Evolutionary conservation across 2,797 vertebrate genomes (phyloP).

Genomic region (Betta splendens): DNA sequence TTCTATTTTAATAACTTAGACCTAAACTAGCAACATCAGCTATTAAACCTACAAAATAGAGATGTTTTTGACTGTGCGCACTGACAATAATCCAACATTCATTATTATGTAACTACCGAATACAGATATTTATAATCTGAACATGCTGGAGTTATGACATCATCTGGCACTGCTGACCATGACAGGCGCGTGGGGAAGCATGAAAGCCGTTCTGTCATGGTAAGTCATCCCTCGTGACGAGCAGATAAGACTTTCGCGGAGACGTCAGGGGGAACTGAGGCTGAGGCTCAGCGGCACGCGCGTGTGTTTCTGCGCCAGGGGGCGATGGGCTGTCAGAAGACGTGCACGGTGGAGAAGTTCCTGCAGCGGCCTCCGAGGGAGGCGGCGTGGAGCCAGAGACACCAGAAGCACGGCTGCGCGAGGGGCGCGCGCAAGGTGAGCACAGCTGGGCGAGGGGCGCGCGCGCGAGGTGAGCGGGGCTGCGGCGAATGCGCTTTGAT

Average conservation of each 20-base stretch:
- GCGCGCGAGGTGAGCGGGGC: constrained; percentile 74
- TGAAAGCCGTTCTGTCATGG: constrained; percentile 73
- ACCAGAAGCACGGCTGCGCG: constrained; percentile 72
- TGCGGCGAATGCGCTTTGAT: constrained; percentile 50
- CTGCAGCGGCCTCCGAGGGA: constrained; percentile 80
- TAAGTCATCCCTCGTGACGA: constrained; percentile 56
- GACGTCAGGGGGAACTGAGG: constrained; percentile 37
- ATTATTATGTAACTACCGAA: constrained; percentile 81
- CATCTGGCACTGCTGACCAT: constrained; percentile 66
- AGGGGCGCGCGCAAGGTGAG: constrained; percentile 77
- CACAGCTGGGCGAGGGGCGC: constrained; percentile 61
- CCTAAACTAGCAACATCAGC: no score
- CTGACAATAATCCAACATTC: constrained; percentile 75
- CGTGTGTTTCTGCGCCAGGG: constrained; percentile 67
- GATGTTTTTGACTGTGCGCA: constrained; percentile 56
- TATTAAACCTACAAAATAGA: constrained; percentile 5
- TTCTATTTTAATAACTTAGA: no score
- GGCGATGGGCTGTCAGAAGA: constrained; percentile 80
- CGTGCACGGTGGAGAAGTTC: constrained; percentile 73
- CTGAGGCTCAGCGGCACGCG: constrained; percentile 26
- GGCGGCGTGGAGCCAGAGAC: constrained; percentile 78
- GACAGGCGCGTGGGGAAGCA: constrained; percentile 72
- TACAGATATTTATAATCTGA: constrained; percentile 82
- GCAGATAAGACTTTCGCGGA: constrained; percentile 41
- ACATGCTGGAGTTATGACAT: constrained; percentile 78